phyloP scores from a whole-genome alignment of 92 coral and sea anemone species.

The Porites cylindrica region DNA sequence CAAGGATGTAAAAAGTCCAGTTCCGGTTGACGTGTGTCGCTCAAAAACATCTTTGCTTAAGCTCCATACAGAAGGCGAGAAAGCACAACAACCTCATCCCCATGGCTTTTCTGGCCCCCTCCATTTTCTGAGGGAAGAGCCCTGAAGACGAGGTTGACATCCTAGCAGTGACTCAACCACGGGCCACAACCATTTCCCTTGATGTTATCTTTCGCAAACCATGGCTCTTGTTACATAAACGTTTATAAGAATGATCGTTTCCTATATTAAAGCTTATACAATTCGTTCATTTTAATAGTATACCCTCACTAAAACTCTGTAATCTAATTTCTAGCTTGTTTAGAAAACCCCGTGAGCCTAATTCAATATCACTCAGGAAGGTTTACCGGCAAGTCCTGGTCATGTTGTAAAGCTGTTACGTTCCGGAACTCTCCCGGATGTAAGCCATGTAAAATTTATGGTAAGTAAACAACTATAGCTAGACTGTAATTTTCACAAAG shows the following conservation, averaged over 20 bases:
- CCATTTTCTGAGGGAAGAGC: too few relatives aligned
- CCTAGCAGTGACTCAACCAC: too few relatives aligned
- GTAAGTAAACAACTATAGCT: constrained; percentile 10
- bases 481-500: not conserved
- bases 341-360: constrained; percentile 75
- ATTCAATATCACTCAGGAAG: constrained; percentile 82
- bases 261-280: not conserved
- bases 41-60: too few relatives aligned
- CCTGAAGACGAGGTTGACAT: too few relatives aligned
- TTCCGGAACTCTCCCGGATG: constrained; percentile 75
- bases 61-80: too few relatives aligned
- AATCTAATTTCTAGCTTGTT: constrained; percentile 54
- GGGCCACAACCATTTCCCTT: too few relatives aligned
- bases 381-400: constrained; percentile 82
- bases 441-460: constrained; percentile 76
- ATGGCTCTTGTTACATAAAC: not conserved
- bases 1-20: too few relatives aligned
- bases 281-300: not conserved
- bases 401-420: constrained; percentile 74
- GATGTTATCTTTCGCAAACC: too few relatives aligned
- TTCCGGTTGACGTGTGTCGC: too few relatives aligned
- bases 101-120: too few relatives aligned
- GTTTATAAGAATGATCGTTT: not conserved
- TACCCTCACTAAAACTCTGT: not conserved
- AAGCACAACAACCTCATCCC: too few relatives aligned